A percentile compares a stretch with the other conserved stretches of the same genome.
Conservation (phyloP, 2,888 invertebrate genomes). For the Leucophenga maculata region DNA sequence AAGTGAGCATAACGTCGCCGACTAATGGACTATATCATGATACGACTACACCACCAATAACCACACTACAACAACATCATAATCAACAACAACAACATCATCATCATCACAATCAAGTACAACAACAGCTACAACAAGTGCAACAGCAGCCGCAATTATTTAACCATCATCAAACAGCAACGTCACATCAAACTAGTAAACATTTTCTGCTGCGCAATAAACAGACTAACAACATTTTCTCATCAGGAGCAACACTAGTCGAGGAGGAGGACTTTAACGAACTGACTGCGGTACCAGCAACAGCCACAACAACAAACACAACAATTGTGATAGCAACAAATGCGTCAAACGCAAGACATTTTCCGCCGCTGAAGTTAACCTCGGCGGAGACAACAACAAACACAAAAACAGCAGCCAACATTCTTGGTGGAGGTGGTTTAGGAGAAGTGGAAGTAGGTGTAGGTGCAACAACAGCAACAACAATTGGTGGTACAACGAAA, state of each 20-base stretch:
- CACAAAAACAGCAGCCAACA: conserved; percentile 8
- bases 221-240: conserved; percentile 67
- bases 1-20: conserved; percentile 71
- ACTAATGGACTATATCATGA: conserved; percentile 50
- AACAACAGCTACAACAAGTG: conserved; percentile 42
- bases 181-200: conserved; percentile 46
- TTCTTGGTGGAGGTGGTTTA: too few species aligned
- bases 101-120: conserved; percentile 7
- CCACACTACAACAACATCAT: conserved; percentile 35
- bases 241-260: conserved; percentile 68
- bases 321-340: conserved; percentile 45
- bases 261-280: conserved; percentile 69
- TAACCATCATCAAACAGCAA: conserved; percentile 52
- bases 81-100: conserved; percentile 3
- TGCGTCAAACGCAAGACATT: conserved; percentile 37
- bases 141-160: conserved; percentile 35
- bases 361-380: conserved; percentile 43
- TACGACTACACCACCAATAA: conserved; percentile 32
- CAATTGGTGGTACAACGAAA: conserved; percentile 48
- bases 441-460: not conserved
- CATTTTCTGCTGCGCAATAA: conserved; percentile 42
- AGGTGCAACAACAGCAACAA: conserved; percentile 34
- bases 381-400: conserved; percentile 11
- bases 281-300: conserved; percentile 53
- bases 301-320: conserved; percentile 43